Evolutionary conservation across 2,797 vertebrate species (phyloP).

Genomic region (Lagodon rhomboides): DNA sequence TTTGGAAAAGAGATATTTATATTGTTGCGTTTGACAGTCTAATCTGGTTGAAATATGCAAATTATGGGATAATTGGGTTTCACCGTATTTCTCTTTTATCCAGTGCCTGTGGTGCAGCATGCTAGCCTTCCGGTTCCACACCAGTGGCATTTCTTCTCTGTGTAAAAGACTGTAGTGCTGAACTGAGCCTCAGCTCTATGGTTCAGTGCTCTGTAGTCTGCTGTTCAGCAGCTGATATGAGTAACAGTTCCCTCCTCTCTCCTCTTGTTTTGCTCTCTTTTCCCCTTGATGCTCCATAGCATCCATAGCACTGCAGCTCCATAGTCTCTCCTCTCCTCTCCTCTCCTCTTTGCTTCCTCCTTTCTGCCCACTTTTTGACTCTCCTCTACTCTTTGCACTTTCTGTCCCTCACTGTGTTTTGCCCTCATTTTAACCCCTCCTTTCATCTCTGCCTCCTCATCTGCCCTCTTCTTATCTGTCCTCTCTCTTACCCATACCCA

Average conservation of each 20-base stretch:
- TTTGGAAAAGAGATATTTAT: background rate
- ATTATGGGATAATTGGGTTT: conserved; percentile 19
- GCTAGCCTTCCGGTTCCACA: conserved; percentile 50
- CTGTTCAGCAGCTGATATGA: conserved; percentile 64
- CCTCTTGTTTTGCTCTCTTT: conserved; percentile 25
- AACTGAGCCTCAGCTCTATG: conserved; percentile 55
- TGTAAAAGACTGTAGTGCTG: conserved; percentile 42
- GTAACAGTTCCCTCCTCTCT: conserved; percentile 33
- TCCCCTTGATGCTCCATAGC: conserved; percentile 36
- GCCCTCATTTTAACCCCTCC: conserved; percentile 26
- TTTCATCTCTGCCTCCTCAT: conserved; percentile 34
- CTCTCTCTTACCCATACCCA: conserved; percentile 22
- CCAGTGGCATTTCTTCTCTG: conserved; percentile 36
- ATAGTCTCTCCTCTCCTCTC: background rate
- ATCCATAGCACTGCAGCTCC: conserved; percentile 31
- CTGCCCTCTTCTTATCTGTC: conserved; percentile 26
- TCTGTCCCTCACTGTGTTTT: background rate
- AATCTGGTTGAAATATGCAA: conserved; percentile 1
- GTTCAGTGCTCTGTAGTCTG: conserved; percentile 61
- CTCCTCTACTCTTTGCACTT: conserved; percentile 4
- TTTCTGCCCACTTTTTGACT: background rate
- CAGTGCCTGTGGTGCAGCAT: conserved; percentile 11
- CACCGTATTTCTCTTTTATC: conserved; percentile 11
- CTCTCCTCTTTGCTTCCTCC: conserved; percentile 4
- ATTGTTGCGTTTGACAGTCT: background rate